These are phyloP conservation scores for Spisula subtruncata DNA, from an alignment of 2,888 invertebrate genomes.

Conservation along the genomic window DNA sequence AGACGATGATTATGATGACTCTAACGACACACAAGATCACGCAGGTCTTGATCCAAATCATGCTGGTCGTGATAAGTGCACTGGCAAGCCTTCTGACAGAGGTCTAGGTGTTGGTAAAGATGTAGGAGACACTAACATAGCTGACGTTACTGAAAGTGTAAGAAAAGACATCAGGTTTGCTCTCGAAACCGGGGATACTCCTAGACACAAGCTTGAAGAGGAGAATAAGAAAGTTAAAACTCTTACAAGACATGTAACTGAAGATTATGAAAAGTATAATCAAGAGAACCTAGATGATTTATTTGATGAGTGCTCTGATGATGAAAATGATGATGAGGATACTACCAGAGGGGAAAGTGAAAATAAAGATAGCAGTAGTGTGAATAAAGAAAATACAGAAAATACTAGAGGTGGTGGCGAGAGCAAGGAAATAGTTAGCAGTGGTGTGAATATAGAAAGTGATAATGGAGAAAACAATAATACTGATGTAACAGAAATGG, in stretches of 20 bases:
- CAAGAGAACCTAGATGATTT: constrained; percentile 84
- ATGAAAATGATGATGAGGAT: constrained; percentile 65
- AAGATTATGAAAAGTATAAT: constrained; percentile 79
- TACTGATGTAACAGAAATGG: background rate
- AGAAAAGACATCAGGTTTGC: constrained; percentile 75
- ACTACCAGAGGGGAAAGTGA: too few relatives aligned
- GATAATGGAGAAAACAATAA: background rate
- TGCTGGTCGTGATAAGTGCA: background rate
- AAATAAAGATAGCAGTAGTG: too few relatives aligned
- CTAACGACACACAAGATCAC: constrained; percentile 4
- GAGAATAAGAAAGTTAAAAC: constrained; percentile 70
- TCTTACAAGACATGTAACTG: constrained; percentile 69
- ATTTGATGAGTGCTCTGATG: constrained; percentile 77
- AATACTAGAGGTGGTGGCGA: constrained; percentile 38
- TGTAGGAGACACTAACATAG: constrained; percentile 35
- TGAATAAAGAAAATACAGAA: too few relatives aligned
- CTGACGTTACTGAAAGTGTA: constrained; percentile 54
- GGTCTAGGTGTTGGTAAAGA: constrained; percentile 16
- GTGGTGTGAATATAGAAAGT: constrained; percentile 20
- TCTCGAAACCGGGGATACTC: constrained; percentile 68
- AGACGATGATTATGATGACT: constrained; percentile 35
- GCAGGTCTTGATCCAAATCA: constrained; percentile 3
- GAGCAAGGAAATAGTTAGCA: constrained; percentile 10
- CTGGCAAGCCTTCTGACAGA: background rate
- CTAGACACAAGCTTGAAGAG: constrained; percentile 69